A percentile compares a stretch with the other conserved stretches of the same genome.
phyloP scores from a whole-genome alignment of 2,113 vertebrate species.

The Sinocyclocheilus rhinocerous region DNA sequence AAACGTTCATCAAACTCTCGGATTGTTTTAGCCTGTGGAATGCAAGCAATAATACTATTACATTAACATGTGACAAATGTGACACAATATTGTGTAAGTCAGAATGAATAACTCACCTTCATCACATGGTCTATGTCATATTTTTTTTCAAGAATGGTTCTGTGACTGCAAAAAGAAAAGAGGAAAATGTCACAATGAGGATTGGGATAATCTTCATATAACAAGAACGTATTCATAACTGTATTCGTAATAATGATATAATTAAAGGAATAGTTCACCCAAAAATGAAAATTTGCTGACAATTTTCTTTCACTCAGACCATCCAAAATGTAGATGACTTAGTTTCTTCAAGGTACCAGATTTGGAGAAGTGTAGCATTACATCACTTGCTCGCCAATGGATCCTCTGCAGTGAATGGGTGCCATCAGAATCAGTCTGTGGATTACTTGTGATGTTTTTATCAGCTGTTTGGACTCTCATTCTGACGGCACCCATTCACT shows the following conservation, averaged over 20 bases:
- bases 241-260: background rate
- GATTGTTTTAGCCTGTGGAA: conserved; percentile 89
- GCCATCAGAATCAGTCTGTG: too few species aligned
- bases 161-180: conserved; percentile 80
- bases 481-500: too few species aligned
- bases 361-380: too few species aligned
- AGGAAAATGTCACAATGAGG: conserved; percentile 19
- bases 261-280: too few species aligned
- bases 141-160: conserved; percentile 88
- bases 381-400: too few species aligned
- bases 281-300: too few species aligned
- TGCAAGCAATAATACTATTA: background rate
- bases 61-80: background rate
- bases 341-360: too few species aligned
- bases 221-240: background rate
- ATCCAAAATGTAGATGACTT: too few species aligned
- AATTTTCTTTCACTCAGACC: too few species aligned
- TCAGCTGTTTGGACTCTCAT: too few species aligned
- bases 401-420: too few species aligned
- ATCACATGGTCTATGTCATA: conserved; percentile 97
- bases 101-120: conserved; percentile 81
- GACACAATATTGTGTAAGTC: background rate
- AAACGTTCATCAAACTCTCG: conserved; percentile 95
- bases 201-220: conserved; percentile 11
- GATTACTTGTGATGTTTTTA: too few species aligned